Evolutionary conservation across 2,113 vertebrate species (phyloP).

Genomic region (Podilymbus podiceps): DNA sequence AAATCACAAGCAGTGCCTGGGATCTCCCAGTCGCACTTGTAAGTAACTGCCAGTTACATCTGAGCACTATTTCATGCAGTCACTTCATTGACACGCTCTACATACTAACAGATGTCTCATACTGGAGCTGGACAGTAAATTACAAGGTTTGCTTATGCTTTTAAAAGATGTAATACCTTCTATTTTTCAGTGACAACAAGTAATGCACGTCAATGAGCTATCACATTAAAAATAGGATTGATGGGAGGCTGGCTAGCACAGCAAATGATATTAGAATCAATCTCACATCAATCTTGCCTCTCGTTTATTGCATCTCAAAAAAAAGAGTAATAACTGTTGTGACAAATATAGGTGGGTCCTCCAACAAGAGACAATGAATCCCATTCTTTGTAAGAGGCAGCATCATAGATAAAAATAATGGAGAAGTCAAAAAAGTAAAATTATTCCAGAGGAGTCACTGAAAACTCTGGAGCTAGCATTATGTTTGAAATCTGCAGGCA

Average conservation of each 20-base stretch:
- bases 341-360: constrained; percentile 15
- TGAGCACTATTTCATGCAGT: not conserved
- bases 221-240: not conserved
- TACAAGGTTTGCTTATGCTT: not conserved
- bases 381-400: not conserved
- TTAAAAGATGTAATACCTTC: not conserved
- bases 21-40: not conserved
- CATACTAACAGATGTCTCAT: not conserved
- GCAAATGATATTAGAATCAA: not conserved
- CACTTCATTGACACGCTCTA: not conserved
- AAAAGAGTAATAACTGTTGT: not conserved
- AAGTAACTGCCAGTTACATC: not conserved
- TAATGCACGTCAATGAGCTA: not conserved
- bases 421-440: not conserved
- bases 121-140: not conserved
- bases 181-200: not conserved
- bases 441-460: not conserved
- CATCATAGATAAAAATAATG: not conserved
- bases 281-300: not conserved
- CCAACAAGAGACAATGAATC: not conserved
- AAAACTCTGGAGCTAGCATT: not conserved
- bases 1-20: not conserved
- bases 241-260: not conserved
- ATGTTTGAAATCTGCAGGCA: not conserved
- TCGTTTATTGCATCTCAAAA: constrained; percentile 32